Conservation (phyloP, 2,113 vertebrate species). For the Pangasianodon hypophthalmus region DNA sequence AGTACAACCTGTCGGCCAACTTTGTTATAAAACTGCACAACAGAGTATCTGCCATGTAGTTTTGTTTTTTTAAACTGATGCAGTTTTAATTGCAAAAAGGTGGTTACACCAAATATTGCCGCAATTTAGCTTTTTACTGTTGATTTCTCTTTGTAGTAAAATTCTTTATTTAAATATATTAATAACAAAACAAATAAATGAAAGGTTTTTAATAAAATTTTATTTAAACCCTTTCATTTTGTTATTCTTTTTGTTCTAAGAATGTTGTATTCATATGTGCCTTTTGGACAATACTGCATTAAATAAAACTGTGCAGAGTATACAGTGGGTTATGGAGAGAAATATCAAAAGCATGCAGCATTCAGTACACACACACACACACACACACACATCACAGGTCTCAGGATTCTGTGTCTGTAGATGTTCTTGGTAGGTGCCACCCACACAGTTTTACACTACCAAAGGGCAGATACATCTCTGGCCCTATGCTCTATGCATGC, state of each 20-base stretch:
- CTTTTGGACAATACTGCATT: background rate
- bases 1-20: background rate
- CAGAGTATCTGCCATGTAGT: background rate
- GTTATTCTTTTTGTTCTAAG: background rate
- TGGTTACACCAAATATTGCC: background rate
- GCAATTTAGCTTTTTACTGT: background rate
- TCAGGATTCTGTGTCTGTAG: background rate
- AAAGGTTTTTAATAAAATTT: too few relatives aligned
- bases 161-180: background rate
- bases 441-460: slow-evolving; percentile 21
- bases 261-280: background rate
- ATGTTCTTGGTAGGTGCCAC: background rate
- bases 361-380: background rate
- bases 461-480: background rate
- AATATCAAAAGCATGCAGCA: background rate
- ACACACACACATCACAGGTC: background rate
- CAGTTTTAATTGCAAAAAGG: background rate
- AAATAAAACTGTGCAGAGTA: background rate
- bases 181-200: too few relatives aligned
- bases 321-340: background rate
- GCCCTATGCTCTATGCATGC: background rate
- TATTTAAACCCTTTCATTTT: background rate
- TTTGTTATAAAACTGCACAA: background rate
- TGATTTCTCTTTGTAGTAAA: background rate
- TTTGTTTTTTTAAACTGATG: background rate